Conservation (phyloP, 1,140 invertebrate genomes). For the Procambarus virginalis region DNA sequence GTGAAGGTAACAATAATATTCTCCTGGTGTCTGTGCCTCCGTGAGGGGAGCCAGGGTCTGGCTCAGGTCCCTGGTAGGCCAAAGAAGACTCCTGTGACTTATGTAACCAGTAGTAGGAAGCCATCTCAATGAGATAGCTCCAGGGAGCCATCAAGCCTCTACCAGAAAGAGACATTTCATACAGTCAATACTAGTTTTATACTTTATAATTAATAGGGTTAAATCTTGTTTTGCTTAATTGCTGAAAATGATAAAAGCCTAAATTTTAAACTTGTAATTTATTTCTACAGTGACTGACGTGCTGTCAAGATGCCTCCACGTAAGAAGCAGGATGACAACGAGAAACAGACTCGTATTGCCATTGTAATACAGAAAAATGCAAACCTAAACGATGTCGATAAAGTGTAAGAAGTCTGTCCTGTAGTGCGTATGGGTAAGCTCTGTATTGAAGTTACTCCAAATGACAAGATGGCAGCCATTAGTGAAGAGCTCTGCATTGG, state of each 20-base stretch:
- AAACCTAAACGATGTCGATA: slow-evolving; percentile 99
- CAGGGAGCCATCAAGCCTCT: no score
- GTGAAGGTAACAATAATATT: no score
- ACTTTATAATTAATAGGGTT: no score
- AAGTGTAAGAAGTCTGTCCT: slow-evolving; percentile 99
- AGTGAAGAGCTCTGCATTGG: slow-evolving; percentile 99
- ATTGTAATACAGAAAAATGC: slow-evolving; percentile 99
- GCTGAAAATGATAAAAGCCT: background rate
- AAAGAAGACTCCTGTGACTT: no score
- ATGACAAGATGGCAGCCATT: slow-evolving; percentile 97
- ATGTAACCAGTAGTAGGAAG: no score
- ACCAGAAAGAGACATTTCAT: no score
- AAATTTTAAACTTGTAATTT: background rate
- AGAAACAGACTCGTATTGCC: slow-evolving; percentile 96
- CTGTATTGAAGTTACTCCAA: slow-evolving; percentile 98
- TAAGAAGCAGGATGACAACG: slow-evolving; percentile 82
- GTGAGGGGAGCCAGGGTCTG: no score
- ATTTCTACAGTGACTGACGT: slow-evolving; percentile 21
- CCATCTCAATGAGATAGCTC: no score
- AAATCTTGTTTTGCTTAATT: background rate
- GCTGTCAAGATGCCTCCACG: slow-evolving; percentile 65
- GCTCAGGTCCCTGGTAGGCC: no score
- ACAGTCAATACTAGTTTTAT: no score
- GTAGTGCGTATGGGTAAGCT: slow-evolving; percentile 99
- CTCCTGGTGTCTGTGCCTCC: no score